Percentiles rank a stretch among this genome's conserved stretches.
Conservation (phyloP, 2,888 invertebrate species). For the Arenicola marina region DNA sequence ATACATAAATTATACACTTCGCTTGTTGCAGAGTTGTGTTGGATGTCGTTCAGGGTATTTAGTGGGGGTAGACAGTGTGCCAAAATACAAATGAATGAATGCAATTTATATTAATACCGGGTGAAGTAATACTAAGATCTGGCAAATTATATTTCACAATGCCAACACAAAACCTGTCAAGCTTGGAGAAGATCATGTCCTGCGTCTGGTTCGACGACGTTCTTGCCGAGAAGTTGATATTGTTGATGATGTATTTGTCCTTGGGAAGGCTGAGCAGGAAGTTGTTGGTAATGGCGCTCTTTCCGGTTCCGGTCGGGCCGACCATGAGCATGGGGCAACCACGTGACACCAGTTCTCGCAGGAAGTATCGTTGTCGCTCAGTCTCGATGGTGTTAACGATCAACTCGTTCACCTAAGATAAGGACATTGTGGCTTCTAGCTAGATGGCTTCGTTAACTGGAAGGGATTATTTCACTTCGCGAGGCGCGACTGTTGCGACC, state of each 20-base stretch:
- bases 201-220: slow-evolving; percentile 60
- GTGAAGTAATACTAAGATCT: no score
- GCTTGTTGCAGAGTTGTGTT: no score
- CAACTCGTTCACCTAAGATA: slow-evolving; percentile 52
- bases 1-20: no score
- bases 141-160: not conserved
- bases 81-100: no score
- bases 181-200: slow-evolving; percentile 59
- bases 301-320: slow-evolving; percentile 60
- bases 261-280: slow-evolving; percentile 51
- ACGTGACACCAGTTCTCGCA: slow-evolving; percentile 45
- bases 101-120: no score
- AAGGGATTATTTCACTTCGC: no score
- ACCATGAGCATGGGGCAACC: slow-evolving; percentile 53
- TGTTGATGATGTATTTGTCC: slow-evolving; percentile 56
- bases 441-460: no score
- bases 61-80: no score
- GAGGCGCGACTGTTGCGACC: no score
- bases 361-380: slow-evolving; percentile 55
- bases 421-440: no score
- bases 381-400: slow-evolving; percentile 58
- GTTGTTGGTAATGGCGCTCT: slow-evolving; percentile 58
- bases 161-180: slow-evolving; percentile 45
- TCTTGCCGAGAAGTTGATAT: slow-evolving; percentile 59
- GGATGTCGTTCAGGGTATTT: no score